Evolutionary conservation across 2,888 invertebrate genomes (phyloP).

Genomic region (Steromphala cineraria): DNA sequence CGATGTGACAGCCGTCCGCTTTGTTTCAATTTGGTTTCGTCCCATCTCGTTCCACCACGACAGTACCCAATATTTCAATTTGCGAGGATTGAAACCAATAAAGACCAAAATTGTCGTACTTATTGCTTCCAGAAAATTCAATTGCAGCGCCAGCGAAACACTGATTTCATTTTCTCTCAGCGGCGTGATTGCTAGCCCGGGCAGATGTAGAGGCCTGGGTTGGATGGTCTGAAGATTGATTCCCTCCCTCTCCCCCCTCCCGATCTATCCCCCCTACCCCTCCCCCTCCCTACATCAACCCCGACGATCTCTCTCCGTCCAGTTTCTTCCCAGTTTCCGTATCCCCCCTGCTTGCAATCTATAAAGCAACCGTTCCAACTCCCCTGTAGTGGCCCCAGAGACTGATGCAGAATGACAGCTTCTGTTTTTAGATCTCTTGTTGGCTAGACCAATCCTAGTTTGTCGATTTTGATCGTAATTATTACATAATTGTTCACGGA

Average conservation of each 20-base stretch:
- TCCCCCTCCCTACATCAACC: not conserved
- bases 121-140: conserved; percentile 15
- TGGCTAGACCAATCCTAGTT: too few relatives aligned
- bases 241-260: not conserved
- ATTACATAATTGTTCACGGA: too few relatives aligned
- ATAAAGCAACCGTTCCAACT: too few relatives aligned
- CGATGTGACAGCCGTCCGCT: not conserved
- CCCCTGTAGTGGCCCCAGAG: too few relatives aligned
- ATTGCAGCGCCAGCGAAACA: conserved; percentile 12
- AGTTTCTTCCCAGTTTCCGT: too few relatives aligned
- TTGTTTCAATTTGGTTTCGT: not conserved
- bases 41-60: not conserved
- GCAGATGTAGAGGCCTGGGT: not conserved
- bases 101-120: conserved; percentile 16
- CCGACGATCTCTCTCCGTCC: too few relatives aligned
- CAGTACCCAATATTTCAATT: conserved; percentile 8
- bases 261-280: not conserved
- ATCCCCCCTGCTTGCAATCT: too few relatives aligned
- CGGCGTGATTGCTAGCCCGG: not conserved
- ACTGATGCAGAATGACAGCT: too few relatives aligned
- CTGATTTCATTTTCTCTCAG: conserved; percentile 2
- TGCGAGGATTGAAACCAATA: conserved; percentile 12
- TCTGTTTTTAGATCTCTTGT: too few relatives aligned
- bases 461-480: too few relatives aligned
- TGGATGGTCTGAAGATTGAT: not conserved